Base-by-base conservation (phyloP, 2,113 vertebrate species). In the Sarotherodon lohbergeri region DNA sequence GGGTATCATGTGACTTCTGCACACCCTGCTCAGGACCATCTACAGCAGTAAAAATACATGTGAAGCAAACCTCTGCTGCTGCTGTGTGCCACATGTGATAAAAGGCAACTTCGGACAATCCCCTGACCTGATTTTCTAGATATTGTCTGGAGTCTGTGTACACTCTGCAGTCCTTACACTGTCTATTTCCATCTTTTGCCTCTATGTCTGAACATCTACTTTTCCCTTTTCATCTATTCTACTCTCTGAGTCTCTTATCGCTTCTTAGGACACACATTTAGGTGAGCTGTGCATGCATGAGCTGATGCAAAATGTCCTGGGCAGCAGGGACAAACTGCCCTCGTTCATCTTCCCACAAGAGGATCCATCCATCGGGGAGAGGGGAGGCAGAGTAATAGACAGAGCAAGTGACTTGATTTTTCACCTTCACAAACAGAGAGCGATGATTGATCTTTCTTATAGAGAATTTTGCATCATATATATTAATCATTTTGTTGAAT, bases 261-360 rank as follows among this genome's bases (percentile, higher is more conserved):
- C 34, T 34, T 88, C 86, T 85, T 43, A 80, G 59, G 80, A 83
- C 82, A 39, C 61, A 55, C 24, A 19, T 63, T 78, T 78, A 83
- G 46, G 82, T 56, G 66, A 81, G 73, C 83, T 17, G 61, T 81
- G 50, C 13, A 36, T 57, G 36, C 16, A 19, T 22, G 8, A 57
- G 43, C 83, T 90, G 84, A 81, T 90, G 89, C 59, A 92, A 91
- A 93, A 86, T 63, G 86, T 91, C 76, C 84, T n/a, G 86, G 79
- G 88, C 66, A 92, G 88, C 80, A 52, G 89, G 92, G 81, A 94
- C 93, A 88, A 85, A 87, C 91, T 86, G 88, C 80, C 87, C 91
- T 90, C 91, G 89, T 95, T 92, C 92, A 91, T 95, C 92, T 93
- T 91, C 84, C 90, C 92, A 83, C 83, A 79, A 86, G 90, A 89